A percentile compares a stretch with the other conserved stretches of the same genome.
Evolutionary conservation across 2,797 vertebrate species (phyloP).

Genomic region (Sylvilagus floridanus): DNA sequence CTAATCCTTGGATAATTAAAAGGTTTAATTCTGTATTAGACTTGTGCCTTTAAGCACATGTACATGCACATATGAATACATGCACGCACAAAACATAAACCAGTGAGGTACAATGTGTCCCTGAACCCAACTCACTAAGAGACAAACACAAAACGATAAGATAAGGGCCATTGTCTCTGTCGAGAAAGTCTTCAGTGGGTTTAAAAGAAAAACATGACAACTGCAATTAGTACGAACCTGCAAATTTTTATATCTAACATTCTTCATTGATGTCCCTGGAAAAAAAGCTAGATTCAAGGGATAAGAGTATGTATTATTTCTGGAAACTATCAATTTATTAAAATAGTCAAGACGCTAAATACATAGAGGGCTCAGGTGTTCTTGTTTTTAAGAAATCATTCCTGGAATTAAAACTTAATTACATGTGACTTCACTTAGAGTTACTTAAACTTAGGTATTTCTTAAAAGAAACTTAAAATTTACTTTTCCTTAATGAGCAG

Average conservation of each 20-base stretch:
- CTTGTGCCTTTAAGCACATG: not conserved
- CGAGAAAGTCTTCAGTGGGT: not conserved
- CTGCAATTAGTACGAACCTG: not conserved
- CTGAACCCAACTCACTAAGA: slow-evolving; percentile 40
- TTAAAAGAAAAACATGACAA: slow-evolving; percentile 11
- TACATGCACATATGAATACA: not conserved
- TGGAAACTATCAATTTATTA: slow-evolving; percentile 41
- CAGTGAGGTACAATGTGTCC: slow-evolving; percentile 36
- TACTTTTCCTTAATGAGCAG: slow-evolving; percentile 26
- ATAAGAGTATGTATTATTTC: not conserved
- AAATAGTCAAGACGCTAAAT: slow-evolving; percentile 37
- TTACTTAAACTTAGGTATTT: not conserved
- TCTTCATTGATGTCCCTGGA: slow-evolving; percentile 52
- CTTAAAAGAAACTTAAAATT: slow-evolving; percentile 10
- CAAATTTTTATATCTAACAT: slow-evolving; percentile 25
- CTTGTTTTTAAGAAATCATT: slow-evolving; percentile 22
- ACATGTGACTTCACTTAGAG: slow-evolving; percentile 8
- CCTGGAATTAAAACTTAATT: slow-evolving; percentile 24
- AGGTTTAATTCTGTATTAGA: slow-evolving; percentile 56
- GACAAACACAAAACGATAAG: not conserved
- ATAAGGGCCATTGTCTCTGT: slow-evolving; percentile 1
- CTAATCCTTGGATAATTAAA: slow-evolving; percentile 72
- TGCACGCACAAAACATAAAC: not conserved
- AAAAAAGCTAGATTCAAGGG: slow-evolving; percentile 15
- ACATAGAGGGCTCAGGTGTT: not conserved